Evolutionary conservation across 2,113 vertebrate genomes (phyloP).

Genomic region (Lophura nycthemera): DNA sequence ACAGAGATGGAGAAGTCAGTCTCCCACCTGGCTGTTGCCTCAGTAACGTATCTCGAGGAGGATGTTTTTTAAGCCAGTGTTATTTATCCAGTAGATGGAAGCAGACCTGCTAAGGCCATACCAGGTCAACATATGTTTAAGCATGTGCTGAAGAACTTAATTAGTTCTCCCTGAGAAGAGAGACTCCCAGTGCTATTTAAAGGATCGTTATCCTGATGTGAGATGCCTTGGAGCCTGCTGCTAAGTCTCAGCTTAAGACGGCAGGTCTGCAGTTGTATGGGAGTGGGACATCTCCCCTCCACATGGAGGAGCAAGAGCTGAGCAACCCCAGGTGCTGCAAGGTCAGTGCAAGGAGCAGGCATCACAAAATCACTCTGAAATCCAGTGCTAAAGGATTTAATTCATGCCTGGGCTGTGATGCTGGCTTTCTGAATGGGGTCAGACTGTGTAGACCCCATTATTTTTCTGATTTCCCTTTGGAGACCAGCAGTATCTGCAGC

Average conservation of each 20-base stretch:
- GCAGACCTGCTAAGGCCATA: not conserved
- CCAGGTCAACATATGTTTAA: constrained; percentile 63
- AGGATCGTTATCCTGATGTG: constrained; percentile 2
- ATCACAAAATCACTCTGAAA: not conserved
- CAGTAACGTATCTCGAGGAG: constrained; percentile 26
- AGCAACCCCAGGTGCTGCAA: not conserved
- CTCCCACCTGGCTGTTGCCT: constrained; percentile 52
- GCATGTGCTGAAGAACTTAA: constrained; percentile 58
- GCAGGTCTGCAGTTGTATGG: not conserved
- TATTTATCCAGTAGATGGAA: constrained; percentile 49
- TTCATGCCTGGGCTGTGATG: not conserved
- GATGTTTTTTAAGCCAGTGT: constrained; percentile 23
- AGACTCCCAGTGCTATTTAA: constrained; percentile 45
- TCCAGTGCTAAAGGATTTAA: not conserved
- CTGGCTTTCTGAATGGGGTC: not conserved
- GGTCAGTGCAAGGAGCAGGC: not conserved
- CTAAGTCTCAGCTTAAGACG: not conserved
- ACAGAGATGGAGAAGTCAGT: not conserved
- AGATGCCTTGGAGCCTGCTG: constrained; percentile 33
- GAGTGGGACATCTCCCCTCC: not conserved
- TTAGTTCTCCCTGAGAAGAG: constrained; percentile 49
- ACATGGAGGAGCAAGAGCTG: constrained; percentile 7
- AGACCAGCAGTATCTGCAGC: not conserved
- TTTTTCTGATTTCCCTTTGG: not conserved
- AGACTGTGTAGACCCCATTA: not conserved